Conservation (phyloP, 1,140 invertebrate genomes). For the Cecropterus lyciades region DNA sequence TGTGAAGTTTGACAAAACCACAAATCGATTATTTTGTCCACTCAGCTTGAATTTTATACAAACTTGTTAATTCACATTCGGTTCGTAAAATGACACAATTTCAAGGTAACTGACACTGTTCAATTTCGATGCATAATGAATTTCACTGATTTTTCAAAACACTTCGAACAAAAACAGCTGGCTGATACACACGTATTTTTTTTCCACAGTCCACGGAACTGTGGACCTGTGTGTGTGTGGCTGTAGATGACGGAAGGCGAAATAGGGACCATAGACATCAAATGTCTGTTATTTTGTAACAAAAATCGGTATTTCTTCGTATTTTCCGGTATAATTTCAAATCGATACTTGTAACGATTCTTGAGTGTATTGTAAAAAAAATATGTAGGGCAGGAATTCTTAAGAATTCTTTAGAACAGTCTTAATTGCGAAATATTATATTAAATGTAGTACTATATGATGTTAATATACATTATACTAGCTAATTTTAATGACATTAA, state of each 20-base stretch:
- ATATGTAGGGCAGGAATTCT: no score
- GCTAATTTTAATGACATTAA: no score
- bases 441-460: no score
- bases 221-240: background rate
- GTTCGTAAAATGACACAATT: conserved; percentile 65
- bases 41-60: conserved; percentile 62
- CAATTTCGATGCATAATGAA: conserved; percentile 78
- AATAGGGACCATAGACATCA: background rate
- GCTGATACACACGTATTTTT: conserved; percentile 64
- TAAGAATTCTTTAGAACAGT: no score
- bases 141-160: conserved; percentile 68
- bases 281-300: background rate
- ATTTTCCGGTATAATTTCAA: no score
- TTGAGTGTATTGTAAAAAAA: no score
- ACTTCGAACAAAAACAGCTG: conserved; percentile 79
- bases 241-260: no score
- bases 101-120: conserved; percentile 69
- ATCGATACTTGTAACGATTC: no score
- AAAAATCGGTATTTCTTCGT: no score
- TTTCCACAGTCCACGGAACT: conserved; percentile 45
- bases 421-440: no score
- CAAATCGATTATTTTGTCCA: conserved; percentile 67
- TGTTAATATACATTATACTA: no score
- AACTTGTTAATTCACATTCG: conserved; percentile 56
- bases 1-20: conserved; percentile 65